phyloP scores from a whole-genome alignment of 2,113 vertebrate genomes.

The Terrapene triunguis region DNA sequence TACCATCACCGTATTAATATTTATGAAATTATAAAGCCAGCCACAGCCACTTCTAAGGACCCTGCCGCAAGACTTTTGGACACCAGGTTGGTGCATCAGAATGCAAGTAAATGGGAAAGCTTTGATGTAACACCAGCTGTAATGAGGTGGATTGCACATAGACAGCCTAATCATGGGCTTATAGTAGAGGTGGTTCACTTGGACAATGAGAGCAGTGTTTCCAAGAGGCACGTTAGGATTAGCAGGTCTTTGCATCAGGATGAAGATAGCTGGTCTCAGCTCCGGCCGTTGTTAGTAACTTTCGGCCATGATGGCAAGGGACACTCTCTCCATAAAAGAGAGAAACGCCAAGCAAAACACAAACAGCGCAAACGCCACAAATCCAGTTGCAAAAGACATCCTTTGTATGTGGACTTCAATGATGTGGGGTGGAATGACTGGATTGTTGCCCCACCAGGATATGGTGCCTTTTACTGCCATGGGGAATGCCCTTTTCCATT shows the following conservation, averaged over 20 bases:
- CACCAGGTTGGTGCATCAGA: conserved; percentile 95
- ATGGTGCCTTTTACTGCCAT: conserved; percentile 98
- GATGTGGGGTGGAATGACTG: conserved; percentile 99
- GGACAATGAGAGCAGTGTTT: conserved; percentile 79
- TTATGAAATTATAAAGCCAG: conserved; percentile 94
- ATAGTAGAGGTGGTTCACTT: conserved; percentile 95
- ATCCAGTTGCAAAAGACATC: conserved; percentile 94
- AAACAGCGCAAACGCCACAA: conserved; percentile 93
- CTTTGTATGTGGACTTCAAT: conserved; percentile 98
- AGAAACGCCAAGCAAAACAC: conserved; percentile 91
- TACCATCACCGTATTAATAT: conserved; percentile 97
- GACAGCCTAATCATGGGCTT: conserved; percentile 92
- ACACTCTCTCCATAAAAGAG: conserved; percentile 91
- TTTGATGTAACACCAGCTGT: conserved; percentile 96
- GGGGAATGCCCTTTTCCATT: conserved; percentile 98
- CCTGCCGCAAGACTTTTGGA: conserved; percentile 94
- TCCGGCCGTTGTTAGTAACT: conserved; percentile 94
- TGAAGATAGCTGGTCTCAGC: conserved; percentile 92
- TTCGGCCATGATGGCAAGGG: conserved; percentile 96
- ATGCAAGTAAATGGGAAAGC: conserved; percentile 94
- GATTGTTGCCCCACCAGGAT: conserved; percentile 98
- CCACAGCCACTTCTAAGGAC: conserved; percentile 79
- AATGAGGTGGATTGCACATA: conserved; percentile 92
- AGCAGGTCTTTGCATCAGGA: conserved; percentile 95
- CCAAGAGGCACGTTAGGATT: conserved; percentile 92